Evolutionary conservation across 2,888 invertebrate species (phyloP).

Genomic region (Lampropteryx suffumata): DNA sequence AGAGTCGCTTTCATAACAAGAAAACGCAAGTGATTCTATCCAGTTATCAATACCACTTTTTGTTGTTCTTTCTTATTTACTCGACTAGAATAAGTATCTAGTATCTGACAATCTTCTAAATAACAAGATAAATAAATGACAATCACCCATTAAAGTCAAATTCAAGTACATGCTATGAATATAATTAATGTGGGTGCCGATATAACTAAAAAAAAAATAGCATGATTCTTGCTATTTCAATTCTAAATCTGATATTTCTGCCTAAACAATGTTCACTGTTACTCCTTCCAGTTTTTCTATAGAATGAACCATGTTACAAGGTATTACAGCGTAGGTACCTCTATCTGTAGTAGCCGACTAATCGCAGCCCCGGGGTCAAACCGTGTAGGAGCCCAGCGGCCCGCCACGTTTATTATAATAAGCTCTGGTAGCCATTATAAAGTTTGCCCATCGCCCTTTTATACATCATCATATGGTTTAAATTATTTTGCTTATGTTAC

Average conservation of each 20-base stretch:
- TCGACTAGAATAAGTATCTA: not conserved
- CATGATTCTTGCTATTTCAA: too few relatives aligned
- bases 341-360: conserved; percentile 66
- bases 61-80: conserved; percentile 17
- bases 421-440: conserved; percentile 66
- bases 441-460: conserved; percentile 66
- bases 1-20: conserved; percentile 26
- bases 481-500: conserved; percentile 50
- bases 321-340: conserved; percentile 55
- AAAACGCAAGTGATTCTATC: conserved; percentile 27
- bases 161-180: too few relatives aligned
- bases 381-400: conserved; percentile 69
- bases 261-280: not conserved
- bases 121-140: too few relatives aligned
- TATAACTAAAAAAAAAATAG: too few relatives aligned
- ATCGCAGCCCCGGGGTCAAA: conserved; percentile 75
- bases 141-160: too few relatives aligned
- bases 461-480: conserved; percentile 40
- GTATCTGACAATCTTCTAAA: too few relatives aligned
- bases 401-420: conserved; percentile 80
- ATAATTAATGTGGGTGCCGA: too few relatives aligned
- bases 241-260: not conserved
- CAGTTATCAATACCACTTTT: conserved; percentile 21
- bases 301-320: conserved; percentile 50
- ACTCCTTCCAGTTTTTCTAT: conserved; percentile 42